These are phyloP conservation scores for Misgurnus anguillicaudatus DNA, from an alignment of 2,113 vertebrate genomes.

Conservation along the genomic window DNA sequence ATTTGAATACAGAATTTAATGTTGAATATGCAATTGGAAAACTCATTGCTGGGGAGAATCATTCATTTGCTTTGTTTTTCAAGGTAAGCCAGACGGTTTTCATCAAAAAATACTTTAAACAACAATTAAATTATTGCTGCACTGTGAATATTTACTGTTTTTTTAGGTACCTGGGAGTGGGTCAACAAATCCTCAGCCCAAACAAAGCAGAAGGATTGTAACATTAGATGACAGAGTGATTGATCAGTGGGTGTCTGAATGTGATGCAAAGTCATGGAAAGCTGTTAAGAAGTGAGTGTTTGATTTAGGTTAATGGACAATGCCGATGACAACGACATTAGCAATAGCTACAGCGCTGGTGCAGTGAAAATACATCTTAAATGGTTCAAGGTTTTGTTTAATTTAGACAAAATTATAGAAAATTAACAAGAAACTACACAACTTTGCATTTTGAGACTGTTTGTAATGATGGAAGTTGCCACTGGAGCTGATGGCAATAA, in stretches of 20 bases:
- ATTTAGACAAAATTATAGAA: too few relatives aligned
- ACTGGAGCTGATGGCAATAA: too few relatives aligned
- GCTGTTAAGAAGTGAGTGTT: background rate
- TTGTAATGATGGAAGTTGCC: too few relatives aligned
- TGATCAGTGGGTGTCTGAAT: constrained; percentile 55
- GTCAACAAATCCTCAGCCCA: background rate
- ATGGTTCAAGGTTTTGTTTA: too few relatives aligned
- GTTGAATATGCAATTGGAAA: constrained; percentile 12
- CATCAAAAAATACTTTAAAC: background rate
- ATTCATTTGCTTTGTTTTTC: constrained; percentile 57
- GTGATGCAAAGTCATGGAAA: background rate
- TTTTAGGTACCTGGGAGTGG: constrained; percentile 26
- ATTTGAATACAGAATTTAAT: constrained; percentile 44
- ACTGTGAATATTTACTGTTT: background rate
- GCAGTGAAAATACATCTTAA: too few relatives aligned
- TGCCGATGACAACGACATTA: too few relatives aligned
- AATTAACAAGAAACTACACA: too few relatives aligned
- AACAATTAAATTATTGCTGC: background rate
- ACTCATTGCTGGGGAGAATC: constrained; percentile 64
- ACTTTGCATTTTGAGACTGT: too few relatives aligned
- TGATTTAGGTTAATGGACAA: too few relatives aligned
- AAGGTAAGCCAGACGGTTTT: constrained; percentile 53
- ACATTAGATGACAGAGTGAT: constrained; percentile 49
- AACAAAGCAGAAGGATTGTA: background rate
- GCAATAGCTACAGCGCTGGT: too few relatives aligned